A percentile compares a stretch with the other conserved stretches of the same genome.
Conservation (phyloP, 2,888 invertebrate species). For the Philereme transversata region DNA sequence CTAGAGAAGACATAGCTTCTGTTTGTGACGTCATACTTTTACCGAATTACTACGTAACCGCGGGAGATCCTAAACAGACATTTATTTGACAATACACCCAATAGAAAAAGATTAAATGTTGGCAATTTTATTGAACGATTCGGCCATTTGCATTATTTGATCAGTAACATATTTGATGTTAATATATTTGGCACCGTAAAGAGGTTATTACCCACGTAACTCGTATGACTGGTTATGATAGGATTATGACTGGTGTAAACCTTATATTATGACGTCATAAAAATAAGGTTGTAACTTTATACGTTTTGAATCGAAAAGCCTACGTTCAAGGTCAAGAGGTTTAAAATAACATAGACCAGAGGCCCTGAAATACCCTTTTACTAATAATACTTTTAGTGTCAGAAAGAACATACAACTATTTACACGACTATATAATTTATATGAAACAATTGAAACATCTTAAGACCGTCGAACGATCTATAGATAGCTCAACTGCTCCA, state of each 20-base stretch:
- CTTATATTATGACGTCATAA: not conserved
- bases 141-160: not conserved
- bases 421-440: no score
- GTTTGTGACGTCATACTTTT: not conserved
- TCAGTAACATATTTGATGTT: not conserved
- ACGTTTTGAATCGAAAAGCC: not conserved
- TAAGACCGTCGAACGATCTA: no score
- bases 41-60: not conserved
- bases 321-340: not conserved
- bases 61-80: not conserved
- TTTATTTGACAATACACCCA: not conserved
- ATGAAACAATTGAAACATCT: no score
- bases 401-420: no score
- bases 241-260: not conserved
- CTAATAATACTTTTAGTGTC: no score
- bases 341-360: not conserved
- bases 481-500: no score
- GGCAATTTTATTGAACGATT: not conserved
- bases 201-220: not conserved
- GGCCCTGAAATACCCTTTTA: no score
- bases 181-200: slow-evolving; percentile 1
- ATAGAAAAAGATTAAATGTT: not conserved
- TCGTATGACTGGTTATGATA: not conserved
- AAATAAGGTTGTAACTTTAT: not conserved
- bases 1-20: not conserved